Evolutionary conservation across 1,140 invertebrate species (phyloP), one percentile per base, ranked within the genome.

Genomic region (Heliconius himera): DNA sequence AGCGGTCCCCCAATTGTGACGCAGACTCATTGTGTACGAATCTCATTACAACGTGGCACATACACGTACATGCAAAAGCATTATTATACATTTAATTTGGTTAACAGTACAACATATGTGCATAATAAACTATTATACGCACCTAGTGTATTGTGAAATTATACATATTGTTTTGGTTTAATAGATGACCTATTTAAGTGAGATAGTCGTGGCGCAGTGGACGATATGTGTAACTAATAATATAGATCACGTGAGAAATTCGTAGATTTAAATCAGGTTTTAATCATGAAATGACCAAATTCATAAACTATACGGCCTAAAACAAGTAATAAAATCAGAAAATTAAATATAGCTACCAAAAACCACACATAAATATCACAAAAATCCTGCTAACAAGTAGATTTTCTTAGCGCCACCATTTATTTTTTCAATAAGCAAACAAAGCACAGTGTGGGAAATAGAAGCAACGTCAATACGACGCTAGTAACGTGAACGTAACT

Each of bases 1-100:
- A 26, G 29, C 60, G 22, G 60, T 66, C 26, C 29, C 60, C 22
- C 60, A 29, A 29, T n/a, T 66, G 60, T 66, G 60, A 66, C 60
- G 60, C 60, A 66, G 3, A 22, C 60, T 26, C 60, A 29, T 66
- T 75, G 74, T 75, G 74, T 75, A 60, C 36, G 51, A 75, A 66
- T 56, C 54, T 56, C 54, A 22, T 72, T 72, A 72, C 70, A 72
- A n/a, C 8, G 13, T 8, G 3, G 38, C n/a, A 20, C 3, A n/a
- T 20, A 38, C 11, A 36, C 33, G 26, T 75, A 51, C 11, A 75
- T 51, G 26, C 22, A 74, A 33, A n/a, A 51, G 38, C 73, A 41
- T 60, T 29, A 29, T 66, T 72, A 72, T 72, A 4, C 70, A 38
- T 72, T 72, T 72, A 36, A 72, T 66, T 66, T 66, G 70, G 70